These are phyloP conservation scores for Planiliza haematocheilus DNA, from an alignment of 2,113 vertebrate species.

Conservation along the genomic window DNA sequence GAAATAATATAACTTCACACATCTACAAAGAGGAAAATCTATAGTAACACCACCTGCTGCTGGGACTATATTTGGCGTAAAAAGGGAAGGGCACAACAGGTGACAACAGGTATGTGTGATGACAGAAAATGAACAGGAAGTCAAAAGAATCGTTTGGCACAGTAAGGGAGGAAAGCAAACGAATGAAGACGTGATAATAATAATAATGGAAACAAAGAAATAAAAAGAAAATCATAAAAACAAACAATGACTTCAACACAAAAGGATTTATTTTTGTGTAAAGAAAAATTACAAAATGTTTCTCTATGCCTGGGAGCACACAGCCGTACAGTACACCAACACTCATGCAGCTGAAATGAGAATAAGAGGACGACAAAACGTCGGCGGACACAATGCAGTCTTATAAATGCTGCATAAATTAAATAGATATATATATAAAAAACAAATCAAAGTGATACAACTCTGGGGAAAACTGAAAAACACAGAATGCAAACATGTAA, in stretches of 20 bases:
- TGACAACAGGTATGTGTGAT: conserved; percentile 15
- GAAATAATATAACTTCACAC: no score
- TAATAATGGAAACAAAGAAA: conserved; percentile 70
- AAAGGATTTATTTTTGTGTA: conserved; percentile 82
- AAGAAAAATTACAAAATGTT: conserved; percentile 72
- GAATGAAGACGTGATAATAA: conserved; percentile 48
- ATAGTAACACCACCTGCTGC: no score
- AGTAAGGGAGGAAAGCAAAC: conserved; percentile 4
- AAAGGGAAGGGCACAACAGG: not conserved
- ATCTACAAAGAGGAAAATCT: no score
- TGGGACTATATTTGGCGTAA: no score
- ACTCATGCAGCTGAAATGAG: conserved; percentile 67
- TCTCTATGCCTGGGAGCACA: conserved; percentile 62
- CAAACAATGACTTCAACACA: conserved; percentile 82
- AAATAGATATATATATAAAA: conserved; percentile 43
- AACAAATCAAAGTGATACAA: conserved; percentile 60
- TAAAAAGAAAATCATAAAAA: conserved; percentile 80
- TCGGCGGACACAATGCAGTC: conserved; percentile 69
- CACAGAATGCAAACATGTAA: conserved; percentile 77
- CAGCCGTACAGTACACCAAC: conserved; percentile 61
- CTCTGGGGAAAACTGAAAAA: conserved; percentile 71
- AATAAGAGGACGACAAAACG: conserved; percentile 75
- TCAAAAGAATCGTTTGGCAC: not conserved
- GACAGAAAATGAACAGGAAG: conserved; percentile 41
- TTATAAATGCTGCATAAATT: conserved; percentile 75